Evolutionary conservation across 1,140 invertebrate species (phyloP).

Genomic region (Drosophila nannoptera): DNA sequence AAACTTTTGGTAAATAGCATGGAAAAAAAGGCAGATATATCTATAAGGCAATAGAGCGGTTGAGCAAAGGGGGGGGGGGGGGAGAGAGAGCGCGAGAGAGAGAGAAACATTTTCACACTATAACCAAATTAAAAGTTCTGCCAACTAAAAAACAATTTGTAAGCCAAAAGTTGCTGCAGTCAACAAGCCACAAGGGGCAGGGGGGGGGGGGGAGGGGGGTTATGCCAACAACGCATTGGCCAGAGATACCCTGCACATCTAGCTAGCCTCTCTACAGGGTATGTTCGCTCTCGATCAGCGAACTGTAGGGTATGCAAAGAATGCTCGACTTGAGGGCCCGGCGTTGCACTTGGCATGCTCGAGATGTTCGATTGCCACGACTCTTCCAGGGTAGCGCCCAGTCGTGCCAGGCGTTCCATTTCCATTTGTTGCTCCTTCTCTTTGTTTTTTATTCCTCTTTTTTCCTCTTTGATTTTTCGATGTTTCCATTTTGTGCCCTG

Average conservation of each 20-base stretch:
- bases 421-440: constrained; percentile 3
- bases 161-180: constrained; percentile 65
- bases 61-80: neutral
- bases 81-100: neutral
- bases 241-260: constrained; percentile 1
- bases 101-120: constrained; percentile 70
- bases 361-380: neutral
- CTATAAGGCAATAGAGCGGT: neutral
- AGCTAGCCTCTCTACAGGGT: too few species aligned
- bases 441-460: neutral
- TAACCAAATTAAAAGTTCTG: constrained; percentile 74
- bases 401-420: neutral
- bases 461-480: constrained; percentile 27
- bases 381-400: neutral
- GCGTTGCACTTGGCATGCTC: too few species aligned
- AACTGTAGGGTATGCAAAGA: too few species aligned
- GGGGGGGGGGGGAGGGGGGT: neutral
- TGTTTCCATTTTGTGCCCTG: constrained; percentile 24
- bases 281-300: too few species aligned
- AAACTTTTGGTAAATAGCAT: constrained; percentile 57
- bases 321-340: too few species aligned
- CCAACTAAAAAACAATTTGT: constrained; percentile 75
- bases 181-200: constrained; percentile 22
- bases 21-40: constrained; percentile 16
- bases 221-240: constrained; percentile 25